phyloP scores from a whole-genome alignment of 53 echinoderm and acorn worm genomes.

The Glandiceps talaboti region DNA sequence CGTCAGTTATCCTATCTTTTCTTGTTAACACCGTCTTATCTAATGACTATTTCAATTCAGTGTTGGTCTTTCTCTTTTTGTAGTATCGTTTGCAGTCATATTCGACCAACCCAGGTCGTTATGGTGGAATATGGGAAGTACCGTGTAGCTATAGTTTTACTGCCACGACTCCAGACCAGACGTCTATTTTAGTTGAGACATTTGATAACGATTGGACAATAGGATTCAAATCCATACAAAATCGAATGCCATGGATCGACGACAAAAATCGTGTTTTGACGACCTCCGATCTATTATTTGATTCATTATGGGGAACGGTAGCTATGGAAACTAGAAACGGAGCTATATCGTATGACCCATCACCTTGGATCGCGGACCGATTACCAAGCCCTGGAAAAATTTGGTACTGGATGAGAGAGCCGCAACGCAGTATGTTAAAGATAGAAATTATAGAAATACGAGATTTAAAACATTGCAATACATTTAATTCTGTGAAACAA shows the following conservation, averaged over 20 bases:
- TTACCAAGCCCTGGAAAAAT: conserved; percentile 12
- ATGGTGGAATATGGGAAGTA: conserved; percentile 63
- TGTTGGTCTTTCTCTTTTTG: no score
- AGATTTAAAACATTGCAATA: no score
- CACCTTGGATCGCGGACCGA: neutral
- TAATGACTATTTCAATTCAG: no score
- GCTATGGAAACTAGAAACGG: neutral
- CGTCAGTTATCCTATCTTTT: no score
- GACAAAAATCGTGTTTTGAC: neutral
- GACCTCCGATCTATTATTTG: neutral
- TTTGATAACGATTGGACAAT: conserved; percentile 33
- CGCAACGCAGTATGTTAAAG: conserved; percentile 8
- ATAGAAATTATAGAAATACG: no score
- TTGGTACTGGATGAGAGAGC: conserved; percentile 81
- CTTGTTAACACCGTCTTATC: no score
- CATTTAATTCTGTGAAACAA: no score
- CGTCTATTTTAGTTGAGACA: conserved; percentile 40
- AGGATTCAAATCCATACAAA: conserved; percentile 30
- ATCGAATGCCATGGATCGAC: conserved; percentile 58
- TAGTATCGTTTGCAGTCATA: conserved; percentile 65
- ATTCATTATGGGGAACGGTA: neutral
- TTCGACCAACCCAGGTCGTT: conserved; percentile 26
- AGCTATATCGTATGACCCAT: neutral
- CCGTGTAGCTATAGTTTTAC: conserved; percentile 32
- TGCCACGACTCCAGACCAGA: conserved; percentile 18